A percentile compares a stretch with the other conserved stretches of the same genome.
These are phyloP conservation scores for Aphelenchoides besseyi DNA, from an alignment of 1,140 invertebrate species.

Conservation along the genomic window DNA sequence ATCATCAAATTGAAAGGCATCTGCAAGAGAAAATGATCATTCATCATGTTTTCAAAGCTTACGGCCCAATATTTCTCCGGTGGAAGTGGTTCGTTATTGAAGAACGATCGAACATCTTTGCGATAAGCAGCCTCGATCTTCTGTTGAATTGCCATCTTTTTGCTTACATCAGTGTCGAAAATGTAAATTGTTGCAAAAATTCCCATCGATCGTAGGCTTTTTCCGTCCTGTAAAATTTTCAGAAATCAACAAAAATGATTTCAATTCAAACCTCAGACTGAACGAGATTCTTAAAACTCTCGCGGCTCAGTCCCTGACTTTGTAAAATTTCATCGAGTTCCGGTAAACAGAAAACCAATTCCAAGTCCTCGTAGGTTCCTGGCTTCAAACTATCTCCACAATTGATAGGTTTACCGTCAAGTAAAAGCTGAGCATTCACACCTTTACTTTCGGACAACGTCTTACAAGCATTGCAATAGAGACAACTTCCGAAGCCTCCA, in stretches of 20 bases:
- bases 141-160: slow-evolving; percentile 56
- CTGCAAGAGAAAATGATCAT: background rate
- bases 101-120: slow-evolving; percentile 55
- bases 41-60: background rate
- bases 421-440: slow-evolving; percentile 56
- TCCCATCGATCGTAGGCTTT: slow-evolving; percentile 55
- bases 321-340: slow-evolving; percentile 57
- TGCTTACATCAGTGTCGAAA: slow-evolving; percentile 59
- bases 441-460: slow-evolving; percentile 50
- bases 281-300: slow-evolving; percentile 56
- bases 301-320: slow-evolving; percentile 56
- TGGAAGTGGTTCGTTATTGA: slow-evolving; percentile 48
- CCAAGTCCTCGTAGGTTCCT: slow-evolving; percentile 59
- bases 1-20: slow-evolving; percentile 36
- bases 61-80: slow-evolving; percentile 26
- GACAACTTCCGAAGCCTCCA: slow-evolving; percentile 58
- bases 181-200: slow-evolving; percentile 61
- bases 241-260: background rate
- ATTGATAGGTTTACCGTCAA: slow-evolving; percentile 59
- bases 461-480: slow-evolving; percentile 61
- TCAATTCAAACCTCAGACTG: slow-evolving; percentile 52
- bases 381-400: slow-evolving; percentile 53
- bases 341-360: slow-evolving; percentile 60
- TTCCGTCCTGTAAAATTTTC: slow-evolving; percentile 44
- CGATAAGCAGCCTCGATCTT: slow-evolving; percentile 58